phyloP scores from a whole-genome alignment of 2,797 vertebrate species.

The Phoebastria nigripes region DNA sequence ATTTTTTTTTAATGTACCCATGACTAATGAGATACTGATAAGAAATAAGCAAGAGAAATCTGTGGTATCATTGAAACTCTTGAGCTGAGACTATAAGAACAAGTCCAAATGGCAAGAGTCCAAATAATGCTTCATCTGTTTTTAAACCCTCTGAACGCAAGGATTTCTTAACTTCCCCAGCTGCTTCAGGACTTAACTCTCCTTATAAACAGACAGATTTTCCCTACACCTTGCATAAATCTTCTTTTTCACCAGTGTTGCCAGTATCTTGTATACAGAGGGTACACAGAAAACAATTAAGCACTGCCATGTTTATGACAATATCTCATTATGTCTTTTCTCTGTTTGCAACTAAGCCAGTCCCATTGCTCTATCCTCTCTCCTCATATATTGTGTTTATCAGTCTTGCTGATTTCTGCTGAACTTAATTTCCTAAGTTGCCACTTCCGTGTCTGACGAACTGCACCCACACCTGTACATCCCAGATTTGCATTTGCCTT shows the following conservation, averaged over 20 bases:
- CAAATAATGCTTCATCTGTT: not conserved
- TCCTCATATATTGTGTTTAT: not conserved
- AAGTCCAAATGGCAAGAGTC: not conserved
- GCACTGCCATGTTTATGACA: not conserved
- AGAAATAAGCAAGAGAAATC: not conserved
- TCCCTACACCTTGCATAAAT: not conserved
- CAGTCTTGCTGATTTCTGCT: not conserved
- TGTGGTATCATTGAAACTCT: not conserved
- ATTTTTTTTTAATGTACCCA: not conserved
- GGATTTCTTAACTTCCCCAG: not conserved
- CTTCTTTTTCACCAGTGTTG: not conserved
- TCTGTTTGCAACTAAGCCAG: not conserved
- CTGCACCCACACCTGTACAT: not conserved
- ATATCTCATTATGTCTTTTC: not conserved
- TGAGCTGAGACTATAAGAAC: not conserved
- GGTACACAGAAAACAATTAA: not conserved
- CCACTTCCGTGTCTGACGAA: not conserved
- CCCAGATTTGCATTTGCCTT: not conserved
- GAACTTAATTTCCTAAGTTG: not conserved
- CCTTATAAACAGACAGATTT: not conserved
- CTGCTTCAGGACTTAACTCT: not conserved
- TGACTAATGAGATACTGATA: not conserved
- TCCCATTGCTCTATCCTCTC: not conserved
- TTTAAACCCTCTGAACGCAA: not conserved
- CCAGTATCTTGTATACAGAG: not conserved